Evolutionary conservation across 1,140 invertebrate species (phyloP).

Genomic region (Drosophila tristis): DNA sequence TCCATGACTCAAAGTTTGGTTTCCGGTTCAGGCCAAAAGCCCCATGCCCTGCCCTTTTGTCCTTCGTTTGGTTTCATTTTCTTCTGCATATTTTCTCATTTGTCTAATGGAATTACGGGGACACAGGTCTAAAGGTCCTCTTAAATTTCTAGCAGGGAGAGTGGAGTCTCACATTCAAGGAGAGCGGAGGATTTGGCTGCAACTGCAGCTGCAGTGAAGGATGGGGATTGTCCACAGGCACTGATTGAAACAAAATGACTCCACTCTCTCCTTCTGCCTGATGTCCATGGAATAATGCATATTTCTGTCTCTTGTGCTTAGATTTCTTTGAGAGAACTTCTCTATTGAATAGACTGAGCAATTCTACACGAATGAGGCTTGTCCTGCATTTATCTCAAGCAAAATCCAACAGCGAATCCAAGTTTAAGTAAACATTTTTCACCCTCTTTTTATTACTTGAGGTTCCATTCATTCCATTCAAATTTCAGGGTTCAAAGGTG

Average conservation of each 20-base stretch:
- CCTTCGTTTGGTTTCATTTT: conserved; percentile 6
- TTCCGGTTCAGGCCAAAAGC: conserved; percentile 3
- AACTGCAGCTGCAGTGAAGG: too few relatives aligned
- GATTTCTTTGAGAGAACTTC: conserved; percentile 7
- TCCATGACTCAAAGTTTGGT: conserved; percentile 8
- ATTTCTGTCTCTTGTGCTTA: background rate
- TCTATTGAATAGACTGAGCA: conserved; percentile 28
- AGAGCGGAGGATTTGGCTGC: too few relatives aligned
- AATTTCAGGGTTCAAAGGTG: too few relatives aligned
- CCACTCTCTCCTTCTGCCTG: conserved; percentile 4
- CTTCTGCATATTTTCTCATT: conserved; percentile 12
- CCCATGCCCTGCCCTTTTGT: background rate
- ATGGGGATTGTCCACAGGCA: too few relatives aligned
- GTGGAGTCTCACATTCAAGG: too few relatives aligned
- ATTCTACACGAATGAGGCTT: conserved; percentile 24
- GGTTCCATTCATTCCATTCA: too few relatives aligned
- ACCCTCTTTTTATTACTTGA: too few relatives aligned
- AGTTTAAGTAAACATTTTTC: too few relatives aligned
- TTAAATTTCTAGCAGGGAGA: too few relatives aligned
- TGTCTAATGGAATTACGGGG: conserved; percentile 39
- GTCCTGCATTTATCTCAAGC: too few relatives aligned
- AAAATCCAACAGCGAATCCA: too few relatives aligned
- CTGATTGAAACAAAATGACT: background rate
- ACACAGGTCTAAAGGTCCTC: conserved; percentile 20
- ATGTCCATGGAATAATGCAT: conserved; percentile 27